Base-by-base conservation (phyloP, 2,888 invertebrate genomes). In the Stenotaenia linearis region DNA sequence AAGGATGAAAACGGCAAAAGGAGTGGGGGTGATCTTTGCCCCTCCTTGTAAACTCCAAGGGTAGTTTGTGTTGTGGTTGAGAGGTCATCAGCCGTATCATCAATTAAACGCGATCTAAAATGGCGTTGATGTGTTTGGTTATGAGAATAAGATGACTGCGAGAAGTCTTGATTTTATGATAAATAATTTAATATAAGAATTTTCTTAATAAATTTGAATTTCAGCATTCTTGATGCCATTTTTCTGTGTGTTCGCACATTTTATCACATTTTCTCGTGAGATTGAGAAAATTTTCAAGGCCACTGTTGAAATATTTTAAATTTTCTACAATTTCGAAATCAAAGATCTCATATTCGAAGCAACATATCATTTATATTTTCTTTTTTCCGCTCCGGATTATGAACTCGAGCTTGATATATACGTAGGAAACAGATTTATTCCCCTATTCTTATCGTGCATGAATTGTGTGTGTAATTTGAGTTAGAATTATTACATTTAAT, bases 401-500 rank as follows among this genome's bases (percentile, higher is more conserved):
- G 23, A 25, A 25, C 7, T 61, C 23, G 21, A 23, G 15, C 23
- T 23, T 61, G 61, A 61, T 61, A 61, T 25, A 15, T 61, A 10
- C 10, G 21, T 21, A 61, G 61, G 61, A 21, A 61, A 61, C 61
- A 61, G 61, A 61, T 61, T 61, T 61, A 61, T 61, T 61, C 23
- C 61, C 1, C 61, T 25, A 23, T 2, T 25, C 61, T 61, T 61
- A 61, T 61, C 61, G 15, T 6, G 61, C 61, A 61, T 61, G 61
- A 61, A 61, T 61, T 61, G 61, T 61, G 61, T 23, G 61, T 23
- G 61, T 61, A 61, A 61, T 61, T 61, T 61, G 23, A 61, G 61
- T 61, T 61, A 61, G 25, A 61, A 61, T 61, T 61, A 61, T 61
- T 61, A 23, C 61, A 61, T 61, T 61, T 61, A 61, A 61, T 61